Percentiles rank a stretch among this genome's conserved stretches.
phyloP scores from a whole-genome alignment of 2,888 invertebrate genomes.

The Sarcophaga variegata region DNA sequence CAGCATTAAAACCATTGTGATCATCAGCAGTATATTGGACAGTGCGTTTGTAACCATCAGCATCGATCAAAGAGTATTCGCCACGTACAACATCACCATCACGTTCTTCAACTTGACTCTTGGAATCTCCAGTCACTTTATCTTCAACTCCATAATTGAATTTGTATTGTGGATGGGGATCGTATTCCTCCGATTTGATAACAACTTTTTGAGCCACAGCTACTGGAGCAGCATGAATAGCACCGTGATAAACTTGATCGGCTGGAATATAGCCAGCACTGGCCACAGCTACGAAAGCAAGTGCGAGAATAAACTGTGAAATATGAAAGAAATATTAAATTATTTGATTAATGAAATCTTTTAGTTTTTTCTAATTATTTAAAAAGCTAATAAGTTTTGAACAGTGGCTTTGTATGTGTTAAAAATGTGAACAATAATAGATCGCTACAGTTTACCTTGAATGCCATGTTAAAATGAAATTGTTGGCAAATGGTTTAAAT shows the following conservation, averaged over 20 bases:
- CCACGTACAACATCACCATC: no score
- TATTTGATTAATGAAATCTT: no score
- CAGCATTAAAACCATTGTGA: background rate
- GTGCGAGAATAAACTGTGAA: constrained; percentile 76
- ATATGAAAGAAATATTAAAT: constrained; percentile 24
- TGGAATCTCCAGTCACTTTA: constrained; percentile 72
- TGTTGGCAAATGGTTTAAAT: constrained; percentile 74
- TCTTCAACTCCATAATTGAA: constrained; percentile 79
- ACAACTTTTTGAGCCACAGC: constrained; percentile 29
- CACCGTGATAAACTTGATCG: constrained; percentile 73
- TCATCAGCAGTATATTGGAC: background rate
- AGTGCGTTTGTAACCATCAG: background rate
- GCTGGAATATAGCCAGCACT: constrained; percentile 76
- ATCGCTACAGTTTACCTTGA: constrained; percentile 74
- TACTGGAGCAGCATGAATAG: constrained; percentile 56
- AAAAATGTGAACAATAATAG: background rate
- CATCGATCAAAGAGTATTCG: no score
- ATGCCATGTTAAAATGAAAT: constrained; percentile 74
- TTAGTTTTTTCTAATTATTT: no score
- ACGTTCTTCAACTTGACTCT: no score
- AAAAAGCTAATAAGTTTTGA: no score
- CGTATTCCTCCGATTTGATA: constrained; percentile 74
- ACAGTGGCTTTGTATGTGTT: background rate
- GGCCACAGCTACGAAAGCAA: constrained; percentile 77
- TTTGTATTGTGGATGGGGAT: constrained; percentile 78